A percentile compares a stretch with the other conserved stretches of the same genome.
Evolutionary conservation across 1,140 invertebrate species (phyloP).

Genomic region (Coelopa frigida): DNA sequence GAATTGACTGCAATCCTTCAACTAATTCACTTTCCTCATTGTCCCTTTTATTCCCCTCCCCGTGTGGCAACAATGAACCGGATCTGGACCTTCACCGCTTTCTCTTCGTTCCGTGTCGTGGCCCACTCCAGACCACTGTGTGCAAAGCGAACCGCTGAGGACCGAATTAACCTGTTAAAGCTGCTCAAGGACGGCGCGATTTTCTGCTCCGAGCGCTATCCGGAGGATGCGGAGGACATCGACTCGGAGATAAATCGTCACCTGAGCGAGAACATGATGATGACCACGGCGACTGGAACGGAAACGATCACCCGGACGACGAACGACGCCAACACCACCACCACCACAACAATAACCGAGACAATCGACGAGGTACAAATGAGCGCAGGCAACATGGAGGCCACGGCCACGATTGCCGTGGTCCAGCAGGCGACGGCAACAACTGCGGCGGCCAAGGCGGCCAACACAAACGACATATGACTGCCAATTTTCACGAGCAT

Average conservation of each 20-base stretch:
- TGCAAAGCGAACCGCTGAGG: constrained; percentile 74
- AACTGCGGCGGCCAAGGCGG: constrained; percentile 20
- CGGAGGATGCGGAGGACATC: constrained; percentile 40
- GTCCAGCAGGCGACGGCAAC: constrained; percentile 4
- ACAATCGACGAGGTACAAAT: constrained; percentile 41
- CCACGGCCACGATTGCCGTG: constrained; percentile 2
- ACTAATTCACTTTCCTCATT: too few species aligned
- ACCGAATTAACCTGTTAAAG: constrained; percentile 70
- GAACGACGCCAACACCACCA: constrained; percentile 7
- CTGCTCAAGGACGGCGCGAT: constrained; percentile 42
- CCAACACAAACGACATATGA: constrained; percentile 36
- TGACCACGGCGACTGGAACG: constrained; percentile 20
- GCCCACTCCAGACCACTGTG: constrained; percentile 52
- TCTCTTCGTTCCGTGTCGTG: too few species aligned
- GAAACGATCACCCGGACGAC: constrained; percentile 10
- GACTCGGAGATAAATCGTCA: constrained; percentile 38
- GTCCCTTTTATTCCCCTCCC: too few species aligned
- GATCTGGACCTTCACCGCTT: too few species aligned
- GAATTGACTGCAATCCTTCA: too few species aligned
- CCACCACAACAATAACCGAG: constrained; percentile 17
- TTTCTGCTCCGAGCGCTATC: constrained; percentile 41
- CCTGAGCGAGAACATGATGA: constrained; percentile 27
- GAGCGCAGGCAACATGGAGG: constrained; percentile 16
- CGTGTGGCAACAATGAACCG: too few species aligned
- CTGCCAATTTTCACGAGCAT: constrained; percentile 35